Conservation (phyloP, 2,888 invertebrate species). For the Drosophila pseudotalamancana region DNA sequence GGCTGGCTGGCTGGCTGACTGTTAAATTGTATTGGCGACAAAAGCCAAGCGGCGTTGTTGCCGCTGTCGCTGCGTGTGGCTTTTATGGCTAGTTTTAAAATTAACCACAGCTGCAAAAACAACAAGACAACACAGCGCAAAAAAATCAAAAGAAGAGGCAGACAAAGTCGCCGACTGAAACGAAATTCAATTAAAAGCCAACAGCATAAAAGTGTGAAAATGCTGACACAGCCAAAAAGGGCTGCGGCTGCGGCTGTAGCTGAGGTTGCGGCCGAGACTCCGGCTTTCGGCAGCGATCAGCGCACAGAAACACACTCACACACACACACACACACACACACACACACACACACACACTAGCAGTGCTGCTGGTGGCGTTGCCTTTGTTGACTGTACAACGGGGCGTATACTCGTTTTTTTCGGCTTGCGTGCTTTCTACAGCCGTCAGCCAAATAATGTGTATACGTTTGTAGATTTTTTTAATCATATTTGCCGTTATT, state of each 20-base stretch:
- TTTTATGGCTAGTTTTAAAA: conserved; percentile 78
- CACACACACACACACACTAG: conserved; percentile 12
- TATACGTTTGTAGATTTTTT: conserved; percentile 53
- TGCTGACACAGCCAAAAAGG: conserved; percentile 64
- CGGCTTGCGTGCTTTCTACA: conserved; percentile 66
- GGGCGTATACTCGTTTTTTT: conserved; percentile 80
- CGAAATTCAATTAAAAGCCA: conserved; percentile 77
- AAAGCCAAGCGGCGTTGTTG: conserved; percentile 55
- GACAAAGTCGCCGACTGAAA: conserved; percentile 61
- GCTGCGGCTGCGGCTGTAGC: conserved; percentile 33
- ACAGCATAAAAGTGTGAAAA: conserved; percentile 70
- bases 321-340: conserved; percentile 13
- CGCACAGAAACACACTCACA: conserved; percentile 21
- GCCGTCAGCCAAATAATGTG: conserved; percentile 67
- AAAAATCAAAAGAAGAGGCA: conserved; percentile 36
- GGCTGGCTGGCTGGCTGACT: conserved; percentile 42
- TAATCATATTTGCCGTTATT: conserved; percentile 39
- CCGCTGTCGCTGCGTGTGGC: conserved; percentile 56
- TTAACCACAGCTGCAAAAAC: conserved; percentile 68
- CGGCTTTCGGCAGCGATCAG: conserved; percentile 48
- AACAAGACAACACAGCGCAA: conserved; percentile 11
- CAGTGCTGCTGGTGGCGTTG: conserved; percentile 23
- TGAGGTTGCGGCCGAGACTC: conserved; percentile 27
- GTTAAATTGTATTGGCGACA: conserved; percentile 60
- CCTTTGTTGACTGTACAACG: conserved; percentile 67